A percentile compares a stretch with the other conserved stretches of the same genome.
These are phyloP conservation scores for Oceanites oceanicus DNA, from an alignment of 2,113 vertebrate species.

Conservation along the genomic window DNA sequence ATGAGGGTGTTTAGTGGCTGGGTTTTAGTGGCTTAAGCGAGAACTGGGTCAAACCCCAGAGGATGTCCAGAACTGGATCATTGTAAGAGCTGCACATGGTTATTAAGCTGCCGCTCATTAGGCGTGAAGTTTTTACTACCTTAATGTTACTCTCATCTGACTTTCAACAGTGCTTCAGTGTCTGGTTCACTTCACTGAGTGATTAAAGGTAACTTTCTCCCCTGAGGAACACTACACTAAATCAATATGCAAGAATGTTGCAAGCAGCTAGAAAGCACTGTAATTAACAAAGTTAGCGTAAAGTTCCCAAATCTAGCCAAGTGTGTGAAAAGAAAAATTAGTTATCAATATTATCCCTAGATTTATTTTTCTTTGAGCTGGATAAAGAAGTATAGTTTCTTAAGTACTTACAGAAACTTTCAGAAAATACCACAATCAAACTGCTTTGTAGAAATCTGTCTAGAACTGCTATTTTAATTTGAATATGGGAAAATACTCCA, in stretches of 20 bases:
- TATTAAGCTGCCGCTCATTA: not conserved
- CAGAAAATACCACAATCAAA: not conserved
- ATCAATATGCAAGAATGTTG: conserved; percentile 15
- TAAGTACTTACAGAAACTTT: not conserved
- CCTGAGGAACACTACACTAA: not conserved
- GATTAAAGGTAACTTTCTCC: not conserved
- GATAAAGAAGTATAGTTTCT: not conserved
- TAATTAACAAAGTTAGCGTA: conserved; percentile 1
- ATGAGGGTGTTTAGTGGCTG: not conserved
- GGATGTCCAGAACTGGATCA: not conserved
- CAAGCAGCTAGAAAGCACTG: not conserved
- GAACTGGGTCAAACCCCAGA: not conserved
- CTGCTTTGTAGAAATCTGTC: not conserved
- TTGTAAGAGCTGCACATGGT: not conserved
- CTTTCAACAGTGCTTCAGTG: not conserved
- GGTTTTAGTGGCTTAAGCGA: not conserved
- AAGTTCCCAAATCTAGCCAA: not conserved
- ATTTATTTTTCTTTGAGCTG: not conserved
- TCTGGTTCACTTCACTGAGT: not conserved
- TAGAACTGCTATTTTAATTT: not conserved
- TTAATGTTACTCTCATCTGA: not conserved
- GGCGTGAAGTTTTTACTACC: not conserved
- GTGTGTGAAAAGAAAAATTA: not conserved
- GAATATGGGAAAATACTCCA: not conserved
- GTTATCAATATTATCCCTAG: not conserved